Evolutionary conservation across 2,797 vertebrate genomes (phyloP).

Genomic region (Acomys russatus): DNA sequence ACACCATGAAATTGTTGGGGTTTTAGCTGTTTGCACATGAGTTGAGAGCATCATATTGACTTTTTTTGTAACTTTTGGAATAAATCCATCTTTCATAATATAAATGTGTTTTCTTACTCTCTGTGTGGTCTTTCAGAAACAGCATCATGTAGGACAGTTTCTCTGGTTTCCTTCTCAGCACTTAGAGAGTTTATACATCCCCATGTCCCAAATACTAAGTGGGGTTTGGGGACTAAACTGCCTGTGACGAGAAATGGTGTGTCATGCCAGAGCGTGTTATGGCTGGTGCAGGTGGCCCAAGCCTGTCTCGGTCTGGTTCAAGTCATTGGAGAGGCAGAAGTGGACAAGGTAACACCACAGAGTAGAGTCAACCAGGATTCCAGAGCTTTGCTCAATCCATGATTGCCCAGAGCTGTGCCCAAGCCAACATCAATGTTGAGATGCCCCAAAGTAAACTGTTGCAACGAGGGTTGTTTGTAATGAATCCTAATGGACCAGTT

Average conservation of each 20-base stretch:
- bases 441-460: not conserved
- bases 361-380: not conserved
- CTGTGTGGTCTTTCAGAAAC: not conserved
- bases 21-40: not conserved
- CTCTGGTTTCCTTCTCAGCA: not conserved
- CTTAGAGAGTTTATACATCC: not conserved
- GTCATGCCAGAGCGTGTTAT: not conserved
- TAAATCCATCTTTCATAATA: not conserved
- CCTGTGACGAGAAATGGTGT: not conserved
- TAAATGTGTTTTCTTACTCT: not conserved
- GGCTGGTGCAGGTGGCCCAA: not conserved
- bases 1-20: not conserved
- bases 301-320: not conserved
- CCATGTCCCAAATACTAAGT: not conserved
- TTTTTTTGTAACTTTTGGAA: not conserved
- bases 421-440: not conserved
- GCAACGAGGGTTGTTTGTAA: not conserved
- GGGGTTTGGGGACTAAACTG: not conserved
- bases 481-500: not conserved
- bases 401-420: not conserved
- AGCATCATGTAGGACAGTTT: not conserved
- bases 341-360: not conserved
- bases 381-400: not conserved
- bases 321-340: not conserved
- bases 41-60: not conserved